Evolutionary conservation across 2,888 invertebrate species (phyloP).

Genomic region (Tortricodes alternella): DNA sequence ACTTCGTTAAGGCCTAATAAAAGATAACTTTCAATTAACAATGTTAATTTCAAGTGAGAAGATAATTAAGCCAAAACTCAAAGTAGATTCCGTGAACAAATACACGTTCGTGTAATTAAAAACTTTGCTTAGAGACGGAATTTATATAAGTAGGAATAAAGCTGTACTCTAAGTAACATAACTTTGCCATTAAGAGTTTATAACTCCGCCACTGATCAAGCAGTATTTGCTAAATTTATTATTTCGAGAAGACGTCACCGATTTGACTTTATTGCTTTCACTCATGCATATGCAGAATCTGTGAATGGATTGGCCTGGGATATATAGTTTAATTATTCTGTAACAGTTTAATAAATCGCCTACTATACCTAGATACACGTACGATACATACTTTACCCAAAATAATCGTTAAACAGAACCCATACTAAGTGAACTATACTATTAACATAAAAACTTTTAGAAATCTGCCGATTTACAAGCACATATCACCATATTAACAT

Average conservation of each 20-base stretch:
- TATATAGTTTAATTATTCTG: too few species aligned
- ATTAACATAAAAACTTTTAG: too few species aligned
- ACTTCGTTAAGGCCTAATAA: conserved; percentile 2
- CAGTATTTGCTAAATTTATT: conserved; percentile 18
- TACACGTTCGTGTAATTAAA: conserved; percentile 25
- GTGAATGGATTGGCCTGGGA: too few species aligned
- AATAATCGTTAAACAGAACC: too few species aligned
- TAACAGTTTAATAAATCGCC: too few species aligned
- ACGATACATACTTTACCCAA: too few species aligned
- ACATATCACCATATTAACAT: too few species aligned
- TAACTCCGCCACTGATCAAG: conserved; percentile 23
- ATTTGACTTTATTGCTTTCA: conserved; percentile 5
- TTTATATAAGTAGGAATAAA: conserved; percentile 26
- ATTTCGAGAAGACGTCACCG: conserved; percentile 13
- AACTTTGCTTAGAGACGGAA: conserved; percentile 19
- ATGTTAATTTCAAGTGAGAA: conserved; percentile 14
- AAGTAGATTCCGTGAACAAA: conserved; percentile 22
- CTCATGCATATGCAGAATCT: conserved; percentile 9
- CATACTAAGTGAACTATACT: too few species aligned
- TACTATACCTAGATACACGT: too few species aligned
- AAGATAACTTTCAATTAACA: conserved; percentile 21
- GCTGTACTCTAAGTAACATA: conserved; percentile 14
- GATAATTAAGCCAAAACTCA: conserved; percentile 14
- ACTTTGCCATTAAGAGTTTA: conserved; percentile 29
- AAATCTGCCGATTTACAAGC: too few species aligned